Evolutionary conservation across 2,888 invertebrate species (phyloP), one percentile per base, ranked within the genome.

Genomic region (Meteorus colon): DNA sequence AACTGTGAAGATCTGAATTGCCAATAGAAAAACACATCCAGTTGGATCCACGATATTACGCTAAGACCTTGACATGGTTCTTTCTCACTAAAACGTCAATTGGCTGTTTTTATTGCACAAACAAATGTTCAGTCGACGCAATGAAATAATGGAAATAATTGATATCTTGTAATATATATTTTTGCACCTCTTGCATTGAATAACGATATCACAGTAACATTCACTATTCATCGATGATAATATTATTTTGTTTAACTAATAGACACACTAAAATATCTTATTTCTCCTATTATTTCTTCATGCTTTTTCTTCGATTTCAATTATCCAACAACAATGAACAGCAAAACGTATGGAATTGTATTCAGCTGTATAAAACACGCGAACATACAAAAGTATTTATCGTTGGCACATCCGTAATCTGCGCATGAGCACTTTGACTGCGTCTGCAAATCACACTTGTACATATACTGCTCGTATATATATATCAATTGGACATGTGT

Each of bases 401-500:
- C 41, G 48, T 67, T 24, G 48, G 16, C 24, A 45, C 48, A 51
- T 67, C n/a, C n/a, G 29, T 62, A 34, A 62, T 62, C 34, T 65
- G 76, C 76, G 76, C 76, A 76, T 76, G 76, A 73, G 27, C 69
- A 73, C 37, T 68, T 14, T 10, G 31, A 55, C 16, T 55, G n/a
- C 48, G 8, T 51, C 68, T 29, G 31, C 55, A 59, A 29, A 27
- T 59, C 12, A 29, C 59, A 34, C 55, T 48, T 34, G 41, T 66
- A 12, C 14, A 34, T 59, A 31, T 16, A 24, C 29, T 68, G 12
- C 37, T 14, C 37, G 19, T 31, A 51, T 31, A 19, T 62, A 45
- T 68, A 19, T 68, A 62, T 16, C 41, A 41, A 8, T 8, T 41
- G 41, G 8, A 48, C 37, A 45, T 34, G 34, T 65, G n/a, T 65